Evolutionary conservation across 2,797 vertebrate genomes (phyloP).

Genomic region (Scolopax bukidnonensis): DNA sequence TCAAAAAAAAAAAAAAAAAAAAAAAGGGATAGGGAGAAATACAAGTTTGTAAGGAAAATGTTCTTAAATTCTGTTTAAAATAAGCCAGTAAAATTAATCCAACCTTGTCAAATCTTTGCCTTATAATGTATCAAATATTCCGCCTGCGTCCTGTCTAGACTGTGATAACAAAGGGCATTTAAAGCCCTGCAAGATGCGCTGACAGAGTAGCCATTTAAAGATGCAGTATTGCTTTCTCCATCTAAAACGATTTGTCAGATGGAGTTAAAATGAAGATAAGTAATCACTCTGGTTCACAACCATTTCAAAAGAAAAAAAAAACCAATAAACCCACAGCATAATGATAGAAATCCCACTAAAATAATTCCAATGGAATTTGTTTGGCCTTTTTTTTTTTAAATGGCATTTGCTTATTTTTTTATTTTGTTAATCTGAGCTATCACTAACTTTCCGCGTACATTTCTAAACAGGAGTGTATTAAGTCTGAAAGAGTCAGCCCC

Average conservation of each 20-base stretch:
- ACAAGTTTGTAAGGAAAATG: constrained; percentile 55
- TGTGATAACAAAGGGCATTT: constrained; percentile 83
- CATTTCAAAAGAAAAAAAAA: constrained; percentile 39
- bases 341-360: constrained; percentile 40
- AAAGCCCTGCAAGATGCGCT: constrained; percentile 77
- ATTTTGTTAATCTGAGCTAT: neutral
- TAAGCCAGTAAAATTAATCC: constrained; percentile 76
- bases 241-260: constrained; percentile 79
- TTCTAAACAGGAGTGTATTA: neutral
- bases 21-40: neutral
- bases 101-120: constrained; percentile 77
- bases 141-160: constrained; percentile 83
- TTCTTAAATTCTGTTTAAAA: constrained; percentile 74
- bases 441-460: neutral
- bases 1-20: neutral
- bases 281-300: constrained; percentile 71
- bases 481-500: neutral
- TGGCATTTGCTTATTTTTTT: neutral
- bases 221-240: constrained; percentile 72
- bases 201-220: constrained; percentile 83
- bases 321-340: constrained; percentile 4
- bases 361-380: constrained; percentile 35
- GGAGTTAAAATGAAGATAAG: constrained; percentile 80
- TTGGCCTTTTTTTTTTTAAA: neutral
- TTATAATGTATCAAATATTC: constrained; percentile 79